These are phyloP conservation scores for Siderastrea siderea DNA, from an alignment of 92 coral and sea anemone species.

Conservation along the genomic window DNA sequence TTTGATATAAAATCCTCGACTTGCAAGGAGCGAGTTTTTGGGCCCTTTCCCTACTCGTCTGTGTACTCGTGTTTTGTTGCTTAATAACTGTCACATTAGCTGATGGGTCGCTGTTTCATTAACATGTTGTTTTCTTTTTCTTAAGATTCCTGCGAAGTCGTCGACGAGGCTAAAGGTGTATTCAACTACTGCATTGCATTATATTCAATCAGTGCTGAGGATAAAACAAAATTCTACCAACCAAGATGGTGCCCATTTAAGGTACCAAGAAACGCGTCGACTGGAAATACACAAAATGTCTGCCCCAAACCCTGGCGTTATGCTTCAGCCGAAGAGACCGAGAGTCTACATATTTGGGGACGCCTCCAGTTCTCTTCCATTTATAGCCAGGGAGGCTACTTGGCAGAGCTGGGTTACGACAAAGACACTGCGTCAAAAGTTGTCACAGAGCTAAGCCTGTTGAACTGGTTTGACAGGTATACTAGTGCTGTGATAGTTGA, in stretches of 20 bases:
- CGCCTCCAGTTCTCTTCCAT: slow-evolving; percentile 4
- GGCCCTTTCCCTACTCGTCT: too few species aligned
- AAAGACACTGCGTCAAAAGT: slow-evolving; percentile 20
- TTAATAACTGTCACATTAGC: too few species aligned
- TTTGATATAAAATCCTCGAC: too few species aligned
- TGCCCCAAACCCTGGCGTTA: slow-evolving; percentile 66
- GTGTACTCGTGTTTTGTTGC: too few species aligned
- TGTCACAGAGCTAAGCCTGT: not conserved
- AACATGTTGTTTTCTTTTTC: not conserved
- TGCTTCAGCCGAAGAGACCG: slow-evolving; percentile 24
- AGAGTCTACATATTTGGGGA: slow-evolving; percentile 24
- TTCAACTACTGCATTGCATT: slow-evolving; percentile 44
- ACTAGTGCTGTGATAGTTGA: slow-evolving; percentile 63
- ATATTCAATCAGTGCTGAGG: slow-evolving; percentile 41
- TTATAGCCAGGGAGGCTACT: slow-evolving; percentile 57
- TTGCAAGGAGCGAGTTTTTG: too few species aligned
- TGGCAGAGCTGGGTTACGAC: slow-evolving; percentile 48
- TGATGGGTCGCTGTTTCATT: too few species aligned
- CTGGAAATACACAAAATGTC: not conserved
- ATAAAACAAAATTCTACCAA: slow-evolving; percentile 31
- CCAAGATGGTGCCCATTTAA: slow-evolving; percentile 55
- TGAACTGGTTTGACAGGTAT: slow-evolving; percentile 57
- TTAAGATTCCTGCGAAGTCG: slow-evolving; percentile 47
- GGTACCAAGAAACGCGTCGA: not conserved
- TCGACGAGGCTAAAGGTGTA: slow-evolving; percentile 4